These are phyloP conservation scores for Andricus grossulariae DNA, from an alignment of 1,140 invertebrate species.

Conservation along the genomic window DNA sequence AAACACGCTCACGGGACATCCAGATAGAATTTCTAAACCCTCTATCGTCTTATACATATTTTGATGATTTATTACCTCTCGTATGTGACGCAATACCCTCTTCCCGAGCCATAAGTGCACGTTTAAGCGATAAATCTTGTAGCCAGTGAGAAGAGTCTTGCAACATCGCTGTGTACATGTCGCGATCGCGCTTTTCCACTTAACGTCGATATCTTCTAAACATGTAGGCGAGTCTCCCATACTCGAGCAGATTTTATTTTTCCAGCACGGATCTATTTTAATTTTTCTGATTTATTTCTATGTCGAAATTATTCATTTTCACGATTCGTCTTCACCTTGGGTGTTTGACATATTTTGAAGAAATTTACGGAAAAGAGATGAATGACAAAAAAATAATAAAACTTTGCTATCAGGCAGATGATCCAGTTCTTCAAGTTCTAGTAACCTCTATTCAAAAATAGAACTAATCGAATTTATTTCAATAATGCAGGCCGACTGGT, in stretches of 20 bases:
- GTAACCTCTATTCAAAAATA: no score
- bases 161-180: conserved; percentile 53
- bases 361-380: no score
- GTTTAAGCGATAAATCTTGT: conserved; percentile 63
- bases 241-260: background rate
- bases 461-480: no score
- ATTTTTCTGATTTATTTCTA: no score
- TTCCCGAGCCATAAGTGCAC: conserved; percentile 55
- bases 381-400: no score
- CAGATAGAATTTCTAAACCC: conserved; percentile 28
- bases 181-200: conserved; percentile 50
- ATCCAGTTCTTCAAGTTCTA: no score
- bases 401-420: no score
- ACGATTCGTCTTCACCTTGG: no score
- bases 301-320: no score
- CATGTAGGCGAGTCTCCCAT: conserved; percentile 1
- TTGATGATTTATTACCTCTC: conserved; percentile 58
- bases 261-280: background rate
- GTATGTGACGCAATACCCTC: conserved; percentile 59
- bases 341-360: no score
- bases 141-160: conserved; percentile 56
- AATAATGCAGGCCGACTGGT: no score
- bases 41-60: conserved; percentile 56
- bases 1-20: background rate
- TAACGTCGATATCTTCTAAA: conserved; percentile 51